A percentile compares a stretch with the other conserved stretches of the same genome.
Evolutionary conservation across 1,140 invertebrate species (phyloP).

Genomic region (Hetaerina americana): DNA sequence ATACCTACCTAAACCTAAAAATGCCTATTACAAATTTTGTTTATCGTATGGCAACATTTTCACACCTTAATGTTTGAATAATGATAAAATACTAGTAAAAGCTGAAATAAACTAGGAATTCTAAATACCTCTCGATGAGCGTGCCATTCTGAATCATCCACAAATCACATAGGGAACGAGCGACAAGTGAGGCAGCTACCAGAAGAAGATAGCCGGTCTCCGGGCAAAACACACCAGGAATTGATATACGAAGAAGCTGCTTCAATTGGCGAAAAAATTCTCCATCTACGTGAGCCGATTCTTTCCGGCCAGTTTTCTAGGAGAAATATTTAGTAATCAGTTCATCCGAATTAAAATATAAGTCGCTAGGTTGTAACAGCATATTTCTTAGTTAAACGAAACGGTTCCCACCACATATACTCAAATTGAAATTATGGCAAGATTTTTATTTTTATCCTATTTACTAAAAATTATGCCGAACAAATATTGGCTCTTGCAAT

Average conservation of each 20-base stretch:
- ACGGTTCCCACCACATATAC: too few species aligned
- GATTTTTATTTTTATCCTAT: too few species aligned
- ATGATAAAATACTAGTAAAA: too few species aligned
- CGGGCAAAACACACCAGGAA: conserved; percentile 59
- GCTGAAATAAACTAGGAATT: conserved; percentile 7
- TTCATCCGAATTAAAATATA: conserved; percentile 15
- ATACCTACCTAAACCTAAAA: too few species aligned
- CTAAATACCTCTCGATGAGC: conserved; percentile 70
- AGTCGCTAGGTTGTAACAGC: not conserved
- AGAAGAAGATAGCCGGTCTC: conserved; percentile 68
- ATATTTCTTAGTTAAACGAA: not conserved
- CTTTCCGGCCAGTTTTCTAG: conserved; percentile 43
- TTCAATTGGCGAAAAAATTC: conserved; percentile 68
- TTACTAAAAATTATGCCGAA: too few species aligned
- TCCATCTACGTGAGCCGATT: conserved; percentile 75
- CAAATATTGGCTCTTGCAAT: not conserved
- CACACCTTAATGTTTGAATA: too few species aligned
- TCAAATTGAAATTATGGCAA: too few species aligned
- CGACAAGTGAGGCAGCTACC: conserved; percentile 68
- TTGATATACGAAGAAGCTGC: conserved; percentile 64
- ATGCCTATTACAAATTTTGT: too few species aligned
- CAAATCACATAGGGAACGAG: conserved; percentile 86
- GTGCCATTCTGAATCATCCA: conserved; percentile 95
- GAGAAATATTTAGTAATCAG: conserved; percentile 10
- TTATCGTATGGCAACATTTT: too few species aligned